Evolutionary conservation across 2,888 invertebrate genomes (phyloP).

Genomic region (Lithophane leautieri): DNA sequence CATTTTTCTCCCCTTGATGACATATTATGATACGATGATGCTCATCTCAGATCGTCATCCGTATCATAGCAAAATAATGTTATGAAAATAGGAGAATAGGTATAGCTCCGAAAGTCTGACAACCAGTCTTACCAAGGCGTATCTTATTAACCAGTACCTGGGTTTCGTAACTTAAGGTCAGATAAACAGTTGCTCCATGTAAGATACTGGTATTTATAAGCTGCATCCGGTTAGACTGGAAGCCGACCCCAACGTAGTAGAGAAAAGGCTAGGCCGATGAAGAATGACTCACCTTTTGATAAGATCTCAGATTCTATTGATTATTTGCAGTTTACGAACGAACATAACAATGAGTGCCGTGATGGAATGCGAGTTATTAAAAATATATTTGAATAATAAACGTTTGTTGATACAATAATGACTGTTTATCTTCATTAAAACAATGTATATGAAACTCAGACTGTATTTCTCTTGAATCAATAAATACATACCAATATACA

Average conservation of each 20-base stretch:
- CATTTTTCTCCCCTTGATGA: too few species aligned
- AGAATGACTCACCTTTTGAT: background rate
- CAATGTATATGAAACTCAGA: background rate
- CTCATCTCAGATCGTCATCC: too few species aligned
- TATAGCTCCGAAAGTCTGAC: background rate
- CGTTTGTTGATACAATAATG: slow-evolving; percentile 8
- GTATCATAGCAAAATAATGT: background rate
- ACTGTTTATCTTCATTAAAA: slow-evolving; percentile 1
- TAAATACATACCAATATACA: background rate
- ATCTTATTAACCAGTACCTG: background rate
- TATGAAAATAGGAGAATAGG: background rate
- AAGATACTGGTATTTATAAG: too few species aligned
- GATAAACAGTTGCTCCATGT: too few species aligned
- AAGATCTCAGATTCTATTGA: background rate
- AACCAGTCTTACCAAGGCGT: background rate
- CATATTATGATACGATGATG: too few species aligned
- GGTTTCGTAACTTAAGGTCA: background rate
- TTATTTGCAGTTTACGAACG: background rate
- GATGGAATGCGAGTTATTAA: slow-evolving; percentile 13
- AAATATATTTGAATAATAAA: slow-evolving; percentile 14
- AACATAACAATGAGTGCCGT: background rate
- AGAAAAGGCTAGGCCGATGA: background rate
- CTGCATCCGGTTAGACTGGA: too few species aligned
- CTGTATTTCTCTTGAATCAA: background rate
- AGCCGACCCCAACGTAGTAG: background rate